Base-by-base conservation (phyloP, 2,888 invertebrate species). In the Zygogramma bicolorata region DNA sequence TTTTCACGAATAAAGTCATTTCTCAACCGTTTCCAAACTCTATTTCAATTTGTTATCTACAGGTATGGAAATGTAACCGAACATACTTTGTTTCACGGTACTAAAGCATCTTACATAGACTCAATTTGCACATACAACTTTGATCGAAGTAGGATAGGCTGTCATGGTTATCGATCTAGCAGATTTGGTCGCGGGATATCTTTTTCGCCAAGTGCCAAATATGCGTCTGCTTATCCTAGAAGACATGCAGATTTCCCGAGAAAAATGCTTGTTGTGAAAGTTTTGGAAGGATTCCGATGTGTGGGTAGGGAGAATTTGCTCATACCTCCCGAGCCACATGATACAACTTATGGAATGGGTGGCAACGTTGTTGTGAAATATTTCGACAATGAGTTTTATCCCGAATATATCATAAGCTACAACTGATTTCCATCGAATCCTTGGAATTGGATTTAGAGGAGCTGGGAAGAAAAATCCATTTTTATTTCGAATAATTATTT, bases 361-460 rank as follows among this genome's bases (percentile, higher is more conserved):
- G 40, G 27, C 0, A 15, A 40, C 25, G 40, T 40, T 10, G 42
- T 62, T 13, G 62, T 62, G 5, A 61, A 61, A n/a, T 61, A 61
- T 61, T 61, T 61, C 22, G 61, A 61, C 22, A 61, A 40, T 8
- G 62, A 62, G 20, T 62, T 62, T 40, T 62, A 62, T 22, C 62
- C 62, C 6, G 40, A 40, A 27, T 62, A 62, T 62, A 42, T 62
- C 38, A 62, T 62, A 31, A 29, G n/a, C 7, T 46, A 46, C 8
- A 6, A 1, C 3, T 46, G 20, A 46, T 20, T 46, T 20, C 46
- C n/a, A 13, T 34, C 34, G 13, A 34, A 34, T 34, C 13, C 34
- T 34, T 34, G 1, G 13, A 34, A 34, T 34, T 3, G 0, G 13
- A 13, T 0, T 34, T 2, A 13, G 3, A 34, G 34, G 34, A 34